Evolutionary conservation across 2,113 vertebrate species (phyloP).

Genomic region (Lathamus discolor): DNA sequence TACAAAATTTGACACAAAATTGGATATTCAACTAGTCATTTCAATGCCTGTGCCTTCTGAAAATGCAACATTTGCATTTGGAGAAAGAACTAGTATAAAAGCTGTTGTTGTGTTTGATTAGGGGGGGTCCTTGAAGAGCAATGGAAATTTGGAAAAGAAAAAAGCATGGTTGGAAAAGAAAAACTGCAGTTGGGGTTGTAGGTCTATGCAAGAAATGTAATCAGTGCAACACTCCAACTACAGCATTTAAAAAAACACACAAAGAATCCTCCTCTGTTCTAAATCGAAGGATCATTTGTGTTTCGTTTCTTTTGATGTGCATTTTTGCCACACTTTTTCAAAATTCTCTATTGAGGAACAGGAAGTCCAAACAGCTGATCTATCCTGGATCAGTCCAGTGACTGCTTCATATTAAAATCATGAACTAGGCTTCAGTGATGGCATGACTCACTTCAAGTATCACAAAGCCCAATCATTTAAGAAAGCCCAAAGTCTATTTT

Average conservation of each 20-base stretch:
- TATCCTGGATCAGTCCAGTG: neutral
- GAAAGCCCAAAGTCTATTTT: neutral
- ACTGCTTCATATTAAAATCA: neutral
- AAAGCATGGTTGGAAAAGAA: neutral
- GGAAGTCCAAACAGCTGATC: neutral
- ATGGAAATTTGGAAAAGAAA: neutral
- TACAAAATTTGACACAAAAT: neutral
- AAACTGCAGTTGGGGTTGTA: neutral
- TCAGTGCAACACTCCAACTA: neutral
- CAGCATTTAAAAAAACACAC: neutral
- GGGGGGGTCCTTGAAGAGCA: neutral
- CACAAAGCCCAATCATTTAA: neutral
- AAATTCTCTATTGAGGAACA: neutral
- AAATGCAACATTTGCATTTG: neutral
- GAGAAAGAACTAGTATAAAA: neutral
- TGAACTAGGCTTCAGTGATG: neutral
- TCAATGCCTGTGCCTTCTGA: neutral
- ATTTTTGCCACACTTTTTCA: neutral
- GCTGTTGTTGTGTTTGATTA: neutral
- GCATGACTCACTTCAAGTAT: neutral
- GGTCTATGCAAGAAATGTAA: neutral
- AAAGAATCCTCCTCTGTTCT: neutral
- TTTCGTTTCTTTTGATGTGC: neutral
- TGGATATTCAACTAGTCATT: neutral
- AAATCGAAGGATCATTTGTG: neutral